phyloP scores from a whole-genome alignment of 2,113 vertebrate genomes.

The Perca schrenkii region DNA sequence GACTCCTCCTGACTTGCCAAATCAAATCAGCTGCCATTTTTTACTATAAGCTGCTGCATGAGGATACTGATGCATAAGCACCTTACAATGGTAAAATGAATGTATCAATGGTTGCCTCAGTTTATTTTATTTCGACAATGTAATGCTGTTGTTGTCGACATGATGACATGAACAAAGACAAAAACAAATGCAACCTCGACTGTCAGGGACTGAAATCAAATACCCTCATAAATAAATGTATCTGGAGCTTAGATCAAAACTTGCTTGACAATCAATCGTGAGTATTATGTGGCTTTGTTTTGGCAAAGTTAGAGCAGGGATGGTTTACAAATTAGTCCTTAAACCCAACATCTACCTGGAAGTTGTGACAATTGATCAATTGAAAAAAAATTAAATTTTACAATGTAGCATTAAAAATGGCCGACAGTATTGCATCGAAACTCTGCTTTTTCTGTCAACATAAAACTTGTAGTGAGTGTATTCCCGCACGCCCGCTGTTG shows the following conservation, averaged over 20 bases:
- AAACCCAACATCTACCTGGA: background rate
- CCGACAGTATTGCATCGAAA: background rate
- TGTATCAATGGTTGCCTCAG: background rate
- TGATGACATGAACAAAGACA: background rate
- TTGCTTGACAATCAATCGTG: background rate
- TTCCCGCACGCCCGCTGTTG: background rate
- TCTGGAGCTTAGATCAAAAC: background rate
- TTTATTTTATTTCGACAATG: background rate
- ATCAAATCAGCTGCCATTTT: background rate
- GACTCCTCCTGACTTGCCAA: background rate
- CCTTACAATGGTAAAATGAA: background rate
- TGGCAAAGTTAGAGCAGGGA: background rate
- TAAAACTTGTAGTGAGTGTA: background rate
- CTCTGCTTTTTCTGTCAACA: background rate
- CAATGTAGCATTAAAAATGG: background rate
- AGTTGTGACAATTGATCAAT: background rate
- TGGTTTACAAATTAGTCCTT: background rate
- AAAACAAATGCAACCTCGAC: background rate
- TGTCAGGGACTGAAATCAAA: slow-evolving; percentile 16
- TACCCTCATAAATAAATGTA: background rate
- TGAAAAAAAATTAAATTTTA: background rate
- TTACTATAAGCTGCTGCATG: too few species aligned
- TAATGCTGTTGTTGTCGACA: background rate
- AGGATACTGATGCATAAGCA: background rate
- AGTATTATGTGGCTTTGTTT: background rate